Conservation (phyloP, 2,797 vertebrate genomes). For the Darevskia mixta region DNA sequence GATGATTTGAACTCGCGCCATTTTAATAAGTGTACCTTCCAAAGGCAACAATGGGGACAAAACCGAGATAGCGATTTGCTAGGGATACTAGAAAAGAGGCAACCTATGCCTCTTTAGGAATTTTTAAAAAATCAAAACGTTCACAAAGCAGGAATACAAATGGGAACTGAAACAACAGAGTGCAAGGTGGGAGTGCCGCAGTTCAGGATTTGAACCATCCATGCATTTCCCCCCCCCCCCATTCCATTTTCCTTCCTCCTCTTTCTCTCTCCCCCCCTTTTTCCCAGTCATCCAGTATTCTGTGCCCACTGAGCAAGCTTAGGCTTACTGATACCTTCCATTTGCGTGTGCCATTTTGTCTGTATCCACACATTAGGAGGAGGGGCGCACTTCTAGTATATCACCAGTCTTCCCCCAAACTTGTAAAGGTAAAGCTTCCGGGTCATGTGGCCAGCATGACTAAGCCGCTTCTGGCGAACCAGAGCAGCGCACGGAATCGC, state of each 20-base stretch:
- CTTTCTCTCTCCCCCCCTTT: background rate
- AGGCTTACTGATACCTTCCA: background rate
- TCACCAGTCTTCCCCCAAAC: background rate
- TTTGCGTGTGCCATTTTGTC: background rate
- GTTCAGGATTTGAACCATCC: background rate
- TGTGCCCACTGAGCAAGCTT: background rate
- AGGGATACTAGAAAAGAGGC: background rate
- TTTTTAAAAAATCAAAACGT: background rate
- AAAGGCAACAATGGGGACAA: background rate
- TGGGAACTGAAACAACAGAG: background rate
- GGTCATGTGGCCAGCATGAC: too few relatives aligned
- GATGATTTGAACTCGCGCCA: background rate
- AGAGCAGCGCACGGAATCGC: too few relatives aligned
- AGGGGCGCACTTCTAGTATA: background rate
- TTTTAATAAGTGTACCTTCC: background rate
- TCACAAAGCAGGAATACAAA: background rate
- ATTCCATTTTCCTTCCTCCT: background rate
- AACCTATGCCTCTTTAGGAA: too few relatives aligned
- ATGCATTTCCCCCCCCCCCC: background rate
- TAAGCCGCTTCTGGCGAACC: too few relatives aligned
- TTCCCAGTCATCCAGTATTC: too few relatives aligned
- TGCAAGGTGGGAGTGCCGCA: background rate
- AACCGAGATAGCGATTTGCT: background rate
- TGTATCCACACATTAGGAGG: background rate
- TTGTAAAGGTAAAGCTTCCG: too few relatives aligned